Evolutionary conservation across 2,888 invertebrate species (phyloP).

Genomic region (Sepioteuthis lessoniana): DNA sequence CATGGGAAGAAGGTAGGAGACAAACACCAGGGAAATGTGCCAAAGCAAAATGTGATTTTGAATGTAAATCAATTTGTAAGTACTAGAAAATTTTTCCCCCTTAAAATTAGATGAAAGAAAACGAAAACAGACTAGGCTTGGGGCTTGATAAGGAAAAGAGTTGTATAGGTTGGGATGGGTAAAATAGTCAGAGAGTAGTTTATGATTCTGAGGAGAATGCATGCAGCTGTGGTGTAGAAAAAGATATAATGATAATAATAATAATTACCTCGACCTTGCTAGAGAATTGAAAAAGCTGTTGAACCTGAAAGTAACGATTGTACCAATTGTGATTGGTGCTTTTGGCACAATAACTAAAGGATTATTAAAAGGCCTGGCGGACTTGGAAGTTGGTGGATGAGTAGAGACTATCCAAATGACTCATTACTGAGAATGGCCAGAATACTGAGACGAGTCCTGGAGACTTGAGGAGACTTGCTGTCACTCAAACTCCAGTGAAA

Average conservation of each 20-base stretch:
- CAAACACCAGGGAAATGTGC: background rate
- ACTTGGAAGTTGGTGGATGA: too few species aligned
- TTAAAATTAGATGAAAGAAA: background rate
- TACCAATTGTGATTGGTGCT: too few species aligned
- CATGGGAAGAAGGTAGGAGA: background rate
- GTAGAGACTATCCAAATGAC: too few species aligned
- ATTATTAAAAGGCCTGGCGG: too few species aligned
- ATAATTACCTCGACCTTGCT: too few species aligned
- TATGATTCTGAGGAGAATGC: background rate
- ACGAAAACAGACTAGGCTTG: background rate
- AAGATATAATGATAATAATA: background rate
- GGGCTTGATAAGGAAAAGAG: background rate
- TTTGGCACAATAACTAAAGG: too few species aligned
- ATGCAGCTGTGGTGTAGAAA: background rate
- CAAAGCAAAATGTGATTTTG: background rate
- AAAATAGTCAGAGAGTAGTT: background rate
- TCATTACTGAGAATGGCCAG: too few species aligned
- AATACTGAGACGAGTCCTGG: too few species aligned
- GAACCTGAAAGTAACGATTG: too few species aligned
- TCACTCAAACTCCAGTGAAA: too few species aligned
- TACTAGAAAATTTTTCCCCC: background rate
- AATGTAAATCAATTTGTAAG: constrained; percentile 6
- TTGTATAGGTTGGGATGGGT: background rate
- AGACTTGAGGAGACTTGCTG: too few species aligned
- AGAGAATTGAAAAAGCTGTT: too few species aligned